Conservation (phyloP, 1,140 invertebrate species). For the Solenopsis fugax region DNA sequence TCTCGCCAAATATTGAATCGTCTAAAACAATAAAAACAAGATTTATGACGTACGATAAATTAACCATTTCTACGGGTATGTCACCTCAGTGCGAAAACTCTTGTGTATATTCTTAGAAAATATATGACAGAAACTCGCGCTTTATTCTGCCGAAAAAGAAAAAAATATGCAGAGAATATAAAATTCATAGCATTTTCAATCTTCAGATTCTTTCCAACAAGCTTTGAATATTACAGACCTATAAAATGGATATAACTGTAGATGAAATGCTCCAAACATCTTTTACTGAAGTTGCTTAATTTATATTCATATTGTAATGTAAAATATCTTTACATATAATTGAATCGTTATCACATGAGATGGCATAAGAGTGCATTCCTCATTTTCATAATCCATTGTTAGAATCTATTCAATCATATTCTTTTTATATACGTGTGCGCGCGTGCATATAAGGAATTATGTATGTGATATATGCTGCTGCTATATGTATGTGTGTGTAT, state of each 20-base stretch:
- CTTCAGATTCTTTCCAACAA: conserved; percentile 1
- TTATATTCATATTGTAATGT: too few species aligned
- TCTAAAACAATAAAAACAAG: conserved; percentile 61
- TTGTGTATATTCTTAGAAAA: conserved; percentile 39
- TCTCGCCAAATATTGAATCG: conserved; percentile 54
- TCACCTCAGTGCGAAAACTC: conserved; percentile 17
- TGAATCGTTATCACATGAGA: conserved; percentile 63
- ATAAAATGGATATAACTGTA: neutral
- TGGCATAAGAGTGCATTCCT: neutral
- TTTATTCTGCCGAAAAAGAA: conserved; percentile 12
- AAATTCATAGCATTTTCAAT: conserved; percentile 31
- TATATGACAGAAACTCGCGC: conserved; percentile 19
- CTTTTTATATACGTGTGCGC: neutral
- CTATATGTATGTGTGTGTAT: too few species aligned
- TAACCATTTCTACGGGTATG: conserved; percentile 42
- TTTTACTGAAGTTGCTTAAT: conserved; percentile 19
- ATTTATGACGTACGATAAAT: conserved; percentile 60
- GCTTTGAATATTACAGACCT: neutral
- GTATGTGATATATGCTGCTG: too few species aligned
- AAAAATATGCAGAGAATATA: conserved; percentile 21
- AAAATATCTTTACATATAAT: conserved; percentile 63
- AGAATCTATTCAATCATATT: neutral
- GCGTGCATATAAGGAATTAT: neutral
- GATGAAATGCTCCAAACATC: neutral
- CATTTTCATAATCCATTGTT: neutral